Evolutionary conservation across 2,888 invertebrate species (phyloP), one percentile per base, ranked within the genome.

Genomic region (Habrosyne pyritoides): DNA sequence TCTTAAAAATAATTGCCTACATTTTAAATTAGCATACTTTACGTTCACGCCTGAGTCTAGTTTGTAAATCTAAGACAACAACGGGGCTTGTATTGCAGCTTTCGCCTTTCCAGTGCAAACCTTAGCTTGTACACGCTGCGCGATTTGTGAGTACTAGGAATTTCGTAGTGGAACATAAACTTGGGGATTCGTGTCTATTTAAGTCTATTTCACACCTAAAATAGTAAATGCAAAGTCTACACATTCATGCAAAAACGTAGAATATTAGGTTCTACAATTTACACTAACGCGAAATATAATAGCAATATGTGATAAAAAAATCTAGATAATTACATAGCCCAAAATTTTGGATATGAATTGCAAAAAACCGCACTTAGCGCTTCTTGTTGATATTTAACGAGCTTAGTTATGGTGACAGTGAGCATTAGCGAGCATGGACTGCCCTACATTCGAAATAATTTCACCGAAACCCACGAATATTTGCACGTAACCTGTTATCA

Each of bases 401-500:
- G 28, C 50, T 47, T 46, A 18, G 18, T 18, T 18, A 57, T n/a
- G n/a, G n/a, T n/a, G n/a, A n/a, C n/a, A n/a, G n/a, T n/a, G n/a
- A n/a, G n/a, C n/a, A n/a, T n/a, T n/a, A n/a, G n/a, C n/a, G n/a
- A n/a, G n/a, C n/a, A n/a, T n/a, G n/a, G 10, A 54, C 61, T 66
- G 68, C 53, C 57, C 66, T 53, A 74, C 60, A 66, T 63, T 59
- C 52, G 10, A 60, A 64, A 57, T 58, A 58, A 67, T 71, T 64
- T 46, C 58, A 63, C 63, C 48, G 54, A 70, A 69, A 69, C 64
- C 52, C 24, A 62, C 62, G 56, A 71, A 75, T 73, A 69, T 80
- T 76, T 74, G 69, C 77, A 74, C 76, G 74, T 73, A 66, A 63
- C 66, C 60, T 67, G 33, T 64, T 68, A 70, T 71, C 70, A 63